Conservation (phyloP, 1,140 invertebrate genomes). For the Hycleus phaleratus region DNA sequence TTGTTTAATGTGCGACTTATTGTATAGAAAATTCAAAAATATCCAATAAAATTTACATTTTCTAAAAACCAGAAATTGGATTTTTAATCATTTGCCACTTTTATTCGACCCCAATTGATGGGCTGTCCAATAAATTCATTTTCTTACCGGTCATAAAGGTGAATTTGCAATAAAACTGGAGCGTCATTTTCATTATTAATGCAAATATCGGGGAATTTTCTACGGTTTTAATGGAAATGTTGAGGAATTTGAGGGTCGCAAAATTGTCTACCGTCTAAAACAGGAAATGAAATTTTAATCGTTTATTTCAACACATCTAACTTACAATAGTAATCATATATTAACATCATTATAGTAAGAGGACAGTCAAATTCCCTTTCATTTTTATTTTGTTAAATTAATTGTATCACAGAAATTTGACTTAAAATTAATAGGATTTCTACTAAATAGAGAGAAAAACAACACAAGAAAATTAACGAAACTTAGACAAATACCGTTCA, state of each 20-base stretch:
- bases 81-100: neutral
- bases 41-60: slow-evolving; percentile 9
- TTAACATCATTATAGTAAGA: neutral
- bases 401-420: slow-evolving; percentile 33
- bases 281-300: too few species aligned
- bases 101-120: too few species aligned
- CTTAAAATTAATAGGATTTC: slow-evolving; percentile 21
- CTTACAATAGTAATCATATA: neutral
- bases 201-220: too few species aligned
- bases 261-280: too few species aligned
- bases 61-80: neutral
- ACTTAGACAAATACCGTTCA: slow-evolving; percentile 3
- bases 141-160: too few species aligned
- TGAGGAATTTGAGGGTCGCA: too few species aligned
- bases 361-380: slow-evolving; percentile 11
- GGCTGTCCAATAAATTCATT: too few species aligned
- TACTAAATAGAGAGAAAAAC: neutral
- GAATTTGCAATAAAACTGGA: too few species aligned
- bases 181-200: too few species aligned
- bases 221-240: too few species aligned
- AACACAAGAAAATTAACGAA: slow-evolving; percentile 1
- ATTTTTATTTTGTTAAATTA: slow-evolving; percentile 21
- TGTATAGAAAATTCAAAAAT: slow-evolving; percentile 2
- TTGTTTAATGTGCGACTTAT: slow-evolving; percentile 1
- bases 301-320: neutral